These are phyloP conservation scores for Seriola rivoliana DNA, from an alignment of 2,113 vertebrate genomes.

Conservation along the genomic window DNA sequence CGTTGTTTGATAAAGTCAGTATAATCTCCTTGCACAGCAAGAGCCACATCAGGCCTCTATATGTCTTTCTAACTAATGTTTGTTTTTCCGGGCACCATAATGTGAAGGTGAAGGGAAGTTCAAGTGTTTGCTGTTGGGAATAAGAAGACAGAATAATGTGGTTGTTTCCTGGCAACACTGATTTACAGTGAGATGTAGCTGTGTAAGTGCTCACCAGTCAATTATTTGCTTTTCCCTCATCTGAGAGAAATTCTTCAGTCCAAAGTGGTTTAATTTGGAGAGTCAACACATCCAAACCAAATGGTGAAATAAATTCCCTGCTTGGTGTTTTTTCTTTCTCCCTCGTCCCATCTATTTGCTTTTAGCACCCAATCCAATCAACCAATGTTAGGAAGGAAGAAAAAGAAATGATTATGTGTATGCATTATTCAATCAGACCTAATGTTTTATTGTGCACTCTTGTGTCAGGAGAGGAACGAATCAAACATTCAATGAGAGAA, in stretches of 20 bases:
- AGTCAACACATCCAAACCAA: background rate
- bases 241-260: constrained; percentile 4
- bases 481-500: background rate
- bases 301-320: background rate
- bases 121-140: background rate
- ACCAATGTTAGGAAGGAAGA: background rate
- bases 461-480: background rate
- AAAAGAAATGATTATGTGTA: background rate
- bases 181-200: background rate
- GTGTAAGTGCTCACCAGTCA: constrained; percentile 5
- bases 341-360: background rate
- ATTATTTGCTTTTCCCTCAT: background rate
- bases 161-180: constrained; percentile 1
- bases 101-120: background rate
- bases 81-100: background rate
- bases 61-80: background rate
- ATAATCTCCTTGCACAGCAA: no score
- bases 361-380: constrained; percentile 19
- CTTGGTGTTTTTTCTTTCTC: background rate
- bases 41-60: background rate
- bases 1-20: background rate
- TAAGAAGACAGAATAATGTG: background rate
- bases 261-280: background rate
- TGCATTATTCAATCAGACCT: constrained; percentile 32
- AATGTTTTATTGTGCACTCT: constrained; percentile 1